A percentile compares a stretch with the other conserved stretches of the same genome.
These are phyloP conservation scores for Prionailurus viverrinus DNA, from an alignment of 2,113 vertebrate species.

Conservation along the genomic window DNA sequence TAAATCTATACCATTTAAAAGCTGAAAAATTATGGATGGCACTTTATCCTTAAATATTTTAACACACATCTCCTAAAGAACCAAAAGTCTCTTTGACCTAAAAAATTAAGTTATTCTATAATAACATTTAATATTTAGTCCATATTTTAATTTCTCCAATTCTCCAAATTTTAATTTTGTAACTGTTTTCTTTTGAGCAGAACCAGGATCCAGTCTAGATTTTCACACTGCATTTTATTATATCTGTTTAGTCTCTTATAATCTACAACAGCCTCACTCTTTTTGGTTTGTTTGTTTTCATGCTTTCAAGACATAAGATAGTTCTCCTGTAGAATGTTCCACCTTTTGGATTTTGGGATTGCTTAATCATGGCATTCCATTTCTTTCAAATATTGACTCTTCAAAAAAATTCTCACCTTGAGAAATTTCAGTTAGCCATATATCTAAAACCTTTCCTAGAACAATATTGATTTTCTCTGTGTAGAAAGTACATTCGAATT, in stretches of 20 bases:
- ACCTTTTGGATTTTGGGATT: background rate
- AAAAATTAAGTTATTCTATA: background rate
- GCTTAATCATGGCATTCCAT: constrained; percentile 42
- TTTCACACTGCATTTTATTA: background rate
- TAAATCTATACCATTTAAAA: background rate
- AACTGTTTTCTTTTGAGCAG: background rate
- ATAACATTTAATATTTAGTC: background rate
- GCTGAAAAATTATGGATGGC: background rate
- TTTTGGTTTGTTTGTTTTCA: background rate
- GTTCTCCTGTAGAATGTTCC: background rate
- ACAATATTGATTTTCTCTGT: constrained; percentile 64
- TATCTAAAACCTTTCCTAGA: constrained; percentile 57
- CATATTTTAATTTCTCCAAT: background rate
- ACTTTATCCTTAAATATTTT: background rate
- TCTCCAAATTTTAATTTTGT: background rate
- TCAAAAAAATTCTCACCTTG: constrained; percentile 36
- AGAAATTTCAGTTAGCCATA: constrained; percentile 16
- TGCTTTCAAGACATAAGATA: background rate
- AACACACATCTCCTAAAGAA: background rate
- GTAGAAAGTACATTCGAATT: constrained; percentile 65
- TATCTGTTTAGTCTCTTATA: background rate
- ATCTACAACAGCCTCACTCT: background rate
- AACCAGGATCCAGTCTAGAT: background rate
- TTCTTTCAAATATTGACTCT: constrained; percentile 62
- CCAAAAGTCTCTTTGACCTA: background rate